Base-by-base conservation (phyloP, 2,888 invertebrate genomes). In the Drosophila recens region DNA sequence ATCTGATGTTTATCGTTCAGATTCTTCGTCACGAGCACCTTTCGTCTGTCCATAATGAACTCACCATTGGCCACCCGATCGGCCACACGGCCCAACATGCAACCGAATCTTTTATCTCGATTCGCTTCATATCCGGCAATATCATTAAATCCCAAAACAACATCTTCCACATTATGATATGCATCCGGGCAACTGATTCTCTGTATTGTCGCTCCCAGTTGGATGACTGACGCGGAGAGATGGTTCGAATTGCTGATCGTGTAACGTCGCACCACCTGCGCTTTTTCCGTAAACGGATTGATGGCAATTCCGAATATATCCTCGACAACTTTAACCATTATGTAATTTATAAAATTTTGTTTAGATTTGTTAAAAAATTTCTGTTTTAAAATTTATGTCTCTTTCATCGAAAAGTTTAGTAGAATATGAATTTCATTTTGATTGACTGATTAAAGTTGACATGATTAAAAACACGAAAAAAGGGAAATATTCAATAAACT, bases 71-170 rank as follows among this genome's bases (percentile, higher is more conserved):
- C 95, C 71, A 98, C 96, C 45, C 96, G 94, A 92, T 98, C 98
- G 0, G 97, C 96, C 15, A 97, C 96, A 53, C 98, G 94, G 0
- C 98, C 98, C 63, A 98, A 94, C 0, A 97, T 95, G 0, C 96
- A 96, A 1, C 98, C 98, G 86, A 98, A 96, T 90, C 97, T 97
- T 0, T 96, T 95, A 78, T 96, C 95, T 4, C 93, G 89, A 49
- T 84, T 20, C 96, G 65, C 92, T 94, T 23, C 64, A 65, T 93
- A 94, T 94, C 97, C 97, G 92, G 95, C 94, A 43, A 97, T 92
- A 67, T 95, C 94, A 88, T 97, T 97, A 85, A 96, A 98, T 15
- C 98, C 98, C 33, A 97, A 94, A 0, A 96, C 94, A 1, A 98
- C 93, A 89, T 98, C 98, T 11, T 95, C 95, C 5, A 95, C 87